Evolutionary conservation across 2,797 vertebrate genomes (phyloP), one percentile per base, ranked within the genome.

Genomic region (Tragopan temminckii): DNA sequence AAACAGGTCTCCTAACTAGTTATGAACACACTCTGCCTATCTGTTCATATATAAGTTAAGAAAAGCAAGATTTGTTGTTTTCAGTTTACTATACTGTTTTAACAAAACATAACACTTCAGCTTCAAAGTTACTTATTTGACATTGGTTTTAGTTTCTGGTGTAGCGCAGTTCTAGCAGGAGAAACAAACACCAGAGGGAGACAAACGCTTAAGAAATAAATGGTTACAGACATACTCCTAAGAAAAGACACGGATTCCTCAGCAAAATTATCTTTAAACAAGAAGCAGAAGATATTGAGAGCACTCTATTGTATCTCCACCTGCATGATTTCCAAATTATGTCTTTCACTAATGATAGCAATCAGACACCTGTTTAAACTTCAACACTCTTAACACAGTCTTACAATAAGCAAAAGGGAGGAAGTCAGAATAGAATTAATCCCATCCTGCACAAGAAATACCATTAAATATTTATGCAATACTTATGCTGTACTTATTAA

Each of bases 101-200:
- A 82, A 87, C 43, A 53, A 25, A 89, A 80, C 8, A 33, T 24
- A 75, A 63, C 1, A 11, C n/a, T 83, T 66, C 58, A 46, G 29
- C n/a, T 66, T 74, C 38, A 9, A 50, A 18, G 38, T 18, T 42
- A 80, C 35, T 55, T 0, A 23, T 66, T 79, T 69, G 31, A 40
- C 33, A 80, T 1, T 50, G 25, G 0, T 77, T 81, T 81, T 46
- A 59, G 50, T 21, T 78, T 55, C 79, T 71, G 38, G 12, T 69
- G 62, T 69, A 89, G 53, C 19, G 48, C 15, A 77, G 52, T 13
- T 84, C 52, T 79, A 70, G 29, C 42, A 35, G 40, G 64, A 31
- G 66, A 52, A 86, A 72, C 79, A 76, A 89, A 95, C 94, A 95
- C 72, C 92, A 93, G 93, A 94, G 94, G 94, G 94, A 94, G 89